Evolutionary conservation across 2,888 invertebrate species (phyloP), one percentile per base, ranked within the genome.

Genomic region (Diaprepes abbreviatus): DNA sequence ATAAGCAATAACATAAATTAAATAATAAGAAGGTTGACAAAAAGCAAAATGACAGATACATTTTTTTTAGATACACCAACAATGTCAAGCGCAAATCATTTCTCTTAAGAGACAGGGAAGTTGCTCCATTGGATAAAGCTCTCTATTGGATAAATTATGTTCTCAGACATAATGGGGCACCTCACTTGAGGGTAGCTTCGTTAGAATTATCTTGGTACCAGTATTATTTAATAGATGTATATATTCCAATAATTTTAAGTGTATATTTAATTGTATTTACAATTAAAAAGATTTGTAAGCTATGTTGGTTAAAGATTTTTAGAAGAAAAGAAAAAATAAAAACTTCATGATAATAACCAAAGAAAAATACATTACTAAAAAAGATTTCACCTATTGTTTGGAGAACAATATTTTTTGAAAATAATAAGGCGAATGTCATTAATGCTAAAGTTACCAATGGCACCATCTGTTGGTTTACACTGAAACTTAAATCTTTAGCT

Each of bases 121-220:
- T 71, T 3, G 55, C 58, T 5, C 74, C 76, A 0, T 50, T 76
- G 31, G 58, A 74, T 4, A 58, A 54, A 7, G 76, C 76, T 3
- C 60, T 67, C 10, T 76, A 75, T 36, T 76, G 74, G 76, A 72
- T 74, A 28, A 70, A 76, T 21, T 74, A 76, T 40, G 66, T 76
- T 6, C 60, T 75, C 9, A 66, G 65, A 19, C 70, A 76, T 33
- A 74, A 74, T 21, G 76, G 76, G 12, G 75, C 75, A 3, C 68
- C 63, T 2, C 75, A 75, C 38, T 58, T 75, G 45, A 68, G 72
- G 43, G 75, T 75, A 6, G 66, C 66, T 4, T 73, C 70, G 16
- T 38, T 74, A 14, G 73, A 73, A 7, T 57, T 75, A 6, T 28
- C 73, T 28, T 75, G 74, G 75, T 75, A 75, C 43, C 74, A 75